Conservation (phyloP, 2,113 vertebrate genomes). For the Elachura formosa region DNA sequence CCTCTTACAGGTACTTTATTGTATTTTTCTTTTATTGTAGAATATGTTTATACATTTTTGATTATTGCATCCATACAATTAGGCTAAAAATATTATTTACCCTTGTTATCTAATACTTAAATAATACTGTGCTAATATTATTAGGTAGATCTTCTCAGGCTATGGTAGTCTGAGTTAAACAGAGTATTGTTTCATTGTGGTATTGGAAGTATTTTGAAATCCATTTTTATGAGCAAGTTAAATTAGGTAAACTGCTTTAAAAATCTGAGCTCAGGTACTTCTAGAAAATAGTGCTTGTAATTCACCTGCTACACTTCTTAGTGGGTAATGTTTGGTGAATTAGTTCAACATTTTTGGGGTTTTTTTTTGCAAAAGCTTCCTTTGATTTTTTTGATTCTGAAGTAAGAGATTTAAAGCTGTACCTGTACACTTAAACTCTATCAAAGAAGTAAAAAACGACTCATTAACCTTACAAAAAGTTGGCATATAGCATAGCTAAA, state of each 20-base stretch:
- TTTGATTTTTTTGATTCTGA: background rate
- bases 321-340: background rate
- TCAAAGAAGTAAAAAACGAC: background rate
- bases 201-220: background rate
- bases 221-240: background rate
- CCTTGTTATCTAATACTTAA: background rate
- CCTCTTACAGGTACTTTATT: conserved; percentile 83
- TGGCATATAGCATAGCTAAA: background rate
- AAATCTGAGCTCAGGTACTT: background rate
- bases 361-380: background rate
- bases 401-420: background rate
- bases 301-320: too few relatives aligned
- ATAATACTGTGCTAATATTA: background rate
- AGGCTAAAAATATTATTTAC: background rate
- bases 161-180: background rate
- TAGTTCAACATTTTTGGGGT: background rate
- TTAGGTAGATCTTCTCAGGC: background rate
- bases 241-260: background rate
- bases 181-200: background rate
- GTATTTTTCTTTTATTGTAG: background rate
- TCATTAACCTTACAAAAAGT: background rate
- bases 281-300: background rate
- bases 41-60: background rate
- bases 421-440: too few relatives aligned
- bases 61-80: background rate